A percentile compares a stretch with the other conserved stretches of the same genome.
These are phyloP conservation scores for Drosophila peninsularis DNA, from an alignment of 2,888 invertebrate genomes.

Conservation along the genomic window DNA sequence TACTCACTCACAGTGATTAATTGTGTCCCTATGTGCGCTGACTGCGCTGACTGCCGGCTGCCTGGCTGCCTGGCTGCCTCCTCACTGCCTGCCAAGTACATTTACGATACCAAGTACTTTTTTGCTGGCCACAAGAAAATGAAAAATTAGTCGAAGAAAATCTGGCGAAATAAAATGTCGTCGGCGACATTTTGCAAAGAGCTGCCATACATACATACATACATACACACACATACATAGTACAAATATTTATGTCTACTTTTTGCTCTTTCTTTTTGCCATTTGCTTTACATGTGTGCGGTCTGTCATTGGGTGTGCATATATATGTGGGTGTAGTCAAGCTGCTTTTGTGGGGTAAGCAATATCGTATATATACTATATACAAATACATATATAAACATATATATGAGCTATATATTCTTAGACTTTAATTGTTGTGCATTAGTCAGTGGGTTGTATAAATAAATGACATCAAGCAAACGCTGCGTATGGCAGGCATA, in stretches of 20 bases:
- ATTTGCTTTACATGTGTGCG: conserved; percentile 37
- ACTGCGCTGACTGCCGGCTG: conserved; percentile 51
- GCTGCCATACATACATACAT: conserved; percentile 21
- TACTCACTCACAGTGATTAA: conserved; percentile 67
- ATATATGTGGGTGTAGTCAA: conserved; percentile 25
- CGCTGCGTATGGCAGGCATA: neutral
- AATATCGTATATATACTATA: conserved; percentile 15
- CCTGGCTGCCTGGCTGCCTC: neutral
- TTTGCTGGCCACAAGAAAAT: conserved; percentile 67
- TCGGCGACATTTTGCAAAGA: conserved; percentile 83
- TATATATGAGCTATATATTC: conserved; percentile 27
- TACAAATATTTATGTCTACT: conserved; percentile 3
- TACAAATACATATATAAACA: neutral
- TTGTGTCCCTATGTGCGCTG: conserved; percentile 68
- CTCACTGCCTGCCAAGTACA: conserved; percentile 50
- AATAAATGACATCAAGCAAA: conserved; percentile 1
- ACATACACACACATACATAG: neutral
- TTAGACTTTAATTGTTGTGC: conserved; percentile 66
- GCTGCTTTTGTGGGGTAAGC: conserved; percentile 7
- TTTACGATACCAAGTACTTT: conserved; percentile 9
- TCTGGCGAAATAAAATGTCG: conserved; percentile 84
- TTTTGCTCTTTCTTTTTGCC: conserved; percentile 12
- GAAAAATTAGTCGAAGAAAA: conserved; percentile 82
- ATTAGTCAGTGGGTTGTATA: conserved; percentile 66
- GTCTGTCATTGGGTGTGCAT: conserved; percentile 34